Conservation (phyloP, 2,797 vertebrate species). For the Semaprochilodus insignis region DNA sequence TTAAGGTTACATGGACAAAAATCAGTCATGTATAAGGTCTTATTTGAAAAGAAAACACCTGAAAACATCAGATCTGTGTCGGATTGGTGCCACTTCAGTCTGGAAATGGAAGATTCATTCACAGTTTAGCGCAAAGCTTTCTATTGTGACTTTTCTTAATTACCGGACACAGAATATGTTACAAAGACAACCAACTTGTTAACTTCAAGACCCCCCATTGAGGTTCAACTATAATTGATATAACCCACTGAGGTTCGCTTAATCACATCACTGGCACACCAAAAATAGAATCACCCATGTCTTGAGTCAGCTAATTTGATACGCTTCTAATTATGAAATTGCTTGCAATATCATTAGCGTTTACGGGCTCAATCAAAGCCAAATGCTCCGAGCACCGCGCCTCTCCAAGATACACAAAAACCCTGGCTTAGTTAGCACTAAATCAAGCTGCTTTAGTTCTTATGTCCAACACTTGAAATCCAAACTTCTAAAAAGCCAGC, state of each 20-base stretch:
- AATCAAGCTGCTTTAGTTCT: slow-evolving; percentile 17
- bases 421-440: slow-evolving; percentile 22
- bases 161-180: not conserved
- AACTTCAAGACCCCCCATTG: not conserved
- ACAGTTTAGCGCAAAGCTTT: not conserved
- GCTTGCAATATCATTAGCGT: slow-evolving; percentile 42
- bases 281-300: slow-evolving; percentile 12
- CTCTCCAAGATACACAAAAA: slow-evolving; percentile 42
- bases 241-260: not conserved
- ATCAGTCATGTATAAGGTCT: too few relatives aligned
- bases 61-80: too few relatives aligned
- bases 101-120: too few relatives aligned
- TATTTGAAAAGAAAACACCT: too few relatives aligned
- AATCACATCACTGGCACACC: slow-evolving; percentile 7
- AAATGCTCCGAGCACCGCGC: slow-evolving; percentile 28
- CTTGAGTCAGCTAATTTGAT: slow-evolving; percentile 28
- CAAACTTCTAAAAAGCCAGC: not conserved
- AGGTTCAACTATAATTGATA: not conserved
- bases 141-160: not conserved
- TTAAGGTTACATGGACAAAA: too few relatives aligned
- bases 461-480: slow-evolving; percentile 28
- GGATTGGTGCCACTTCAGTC: too few relatives aligned
- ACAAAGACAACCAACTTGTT: not conserved
- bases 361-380: slow-evolving; percentile 25
- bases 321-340: slow-evolving; percentile 33